Conservation (phyloP, 2,888 invertebrate species). For the Drosophila paucipuncta region DNA sequence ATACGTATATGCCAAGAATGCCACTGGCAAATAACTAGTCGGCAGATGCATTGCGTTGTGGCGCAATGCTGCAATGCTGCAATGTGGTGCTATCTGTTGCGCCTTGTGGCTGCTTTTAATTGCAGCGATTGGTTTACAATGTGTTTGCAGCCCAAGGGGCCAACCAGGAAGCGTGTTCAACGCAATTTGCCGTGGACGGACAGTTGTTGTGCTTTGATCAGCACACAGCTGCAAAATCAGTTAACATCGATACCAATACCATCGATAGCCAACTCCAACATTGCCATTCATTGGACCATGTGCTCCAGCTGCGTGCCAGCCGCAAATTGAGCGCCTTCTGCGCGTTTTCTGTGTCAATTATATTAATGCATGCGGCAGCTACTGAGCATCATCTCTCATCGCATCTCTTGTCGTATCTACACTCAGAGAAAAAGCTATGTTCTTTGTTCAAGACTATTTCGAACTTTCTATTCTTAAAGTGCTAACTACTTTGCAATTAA, state of each 20-base stretch:
- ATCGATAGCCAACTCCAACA: constrained; percentile 34
- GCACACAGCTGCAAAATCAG: constrained; percentile 70
- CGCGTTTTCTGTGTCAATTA: constrained; percentile 79
- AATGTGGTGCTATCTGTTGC: constrained; percentile 41
- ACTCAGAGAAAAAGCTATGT: not conserved
- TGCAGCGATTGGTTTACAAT: constrained; percentile 71
- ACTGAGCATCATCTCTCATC: constrained; percentile 49
- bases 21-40: constrained; percentile 52
- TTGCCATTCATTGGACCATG: constrained; percentile 5
- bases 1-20: constrained; percentile 50
- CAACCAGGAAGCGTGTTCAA: constrained; percentile 70
- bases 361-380: constrained; percentile 72
- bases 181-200: constrained; percentile 62
- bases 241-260: constrained; percentile 67
- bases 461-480: not conserved
- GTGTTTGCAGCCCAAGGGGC: constrained; percentile 47
- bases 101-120: constrained; percentile 69
- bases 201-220: constrained; percentile 64
- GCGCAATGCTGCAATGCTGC: constrained; percentile 22
- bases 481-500: not conserved
- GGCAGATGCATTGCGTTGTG: constrained; percentile 45
- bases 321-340: constrained; percentile 67
- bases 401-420: constrained; percentile 8
- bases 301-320: constrained; percentile 58
- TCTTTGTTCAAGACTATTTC: not conserved